Percentiles rank a stretch among this genome's conserved stretches.
These are phyloP conservation scores for Limulus polyphemus DNA, from an alignment of 2,888 invertebrate genomes.

Conservation along the genomic window DNA sequence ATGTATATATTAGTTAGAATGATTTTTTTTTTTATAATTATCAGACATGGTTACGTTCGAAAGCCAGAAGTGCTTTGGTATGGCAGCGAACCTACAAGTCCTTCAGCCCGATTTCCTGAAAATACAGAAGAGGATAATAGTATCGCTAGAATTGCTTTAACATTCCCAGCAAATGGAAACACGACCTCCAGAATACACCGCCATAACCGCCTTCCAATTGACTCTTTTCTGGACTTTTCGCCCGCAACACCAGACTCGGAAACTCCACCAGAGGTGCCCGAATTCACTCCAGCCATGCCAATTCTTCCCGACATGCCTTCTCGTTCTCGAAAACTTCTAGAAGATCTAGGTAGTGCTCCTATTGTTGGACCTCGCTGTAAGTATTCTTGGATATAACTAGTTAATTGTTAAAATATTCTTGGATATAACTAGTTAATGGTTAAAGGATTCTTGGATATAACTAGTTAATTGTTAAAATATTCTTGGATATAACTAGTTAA, in stretches of 20 bases:
- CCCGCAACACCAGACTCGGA: slow-evolving; percentile 25
- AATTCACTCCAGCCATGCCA: slow-evolving; percentile 44
- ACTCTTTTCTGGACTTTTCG: slow-evolving; percentile 26
- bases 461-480: too few relatives aligned
- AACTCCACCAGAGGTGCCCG: slow-evolving; percentile 33
- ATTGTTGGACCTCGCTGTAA: slow-evolving; percentile 23
- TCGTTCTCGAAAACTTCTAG: slow-evolving; percentile 42
- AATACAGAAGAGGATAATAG: slow-evolving; percentile 39
- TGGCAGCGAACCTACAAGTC: too few relatives aligned
- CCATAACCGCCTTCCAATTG: not conserved
- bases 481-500: too few relatives aligned
- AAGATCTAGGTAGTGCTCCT: slow-evolving; percentile 40
- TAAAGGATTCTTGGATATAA: too few relatives aligned
- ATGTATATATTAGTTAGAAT: too few relatives aligned
- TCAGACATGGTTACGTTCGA: too few relatives aligned
- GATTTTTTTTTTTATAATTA: too few relatives aligned
- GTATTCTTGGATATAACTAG: not conserved
- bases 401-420: too few relatives aligned
- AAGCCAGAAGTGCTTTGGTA: too few relatives aligned
- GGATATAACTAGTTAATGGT: too few relatives aligned
- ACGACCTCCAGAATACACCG: slow-evolving; percentile 33
- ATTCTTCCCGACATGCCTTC: slow-evolving; percentile 46
- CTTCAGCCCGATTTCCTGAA: too few relatives aligned
- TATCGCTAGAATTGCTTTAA: slow-evolving; percentile 41
- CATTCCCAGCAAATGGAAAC: slow-evolving; percentile 40